A percentile compares a stretch with the other conserved stretches of the same genome.
Evolutionary conservation across 2,888 invertebrate species (phyloP).

Genomic region (Drosophila conformis): DNA sequence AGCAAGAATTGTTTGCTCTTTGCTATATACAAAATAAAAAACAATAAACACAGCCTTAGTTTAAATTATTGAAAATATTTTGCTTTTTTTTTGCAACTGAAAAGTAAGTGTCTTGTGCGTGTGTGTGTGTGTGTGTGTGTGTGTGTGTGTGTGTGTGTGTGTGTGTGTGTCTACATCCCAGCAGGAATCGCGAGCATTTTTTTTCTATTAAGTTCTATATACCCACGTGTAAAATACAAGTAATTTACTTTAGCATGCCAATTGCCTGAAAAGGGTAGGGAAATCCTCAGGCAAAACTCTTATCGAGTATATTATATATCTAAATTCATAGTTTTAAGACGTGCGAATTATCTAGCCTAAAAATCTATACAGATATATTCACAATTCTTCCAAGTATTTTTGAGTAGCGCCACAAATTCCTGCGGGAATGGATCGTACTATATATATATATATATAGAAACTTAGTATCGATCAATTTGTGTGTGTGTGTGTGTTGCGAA

Average conservation of each 20-base stretch:
- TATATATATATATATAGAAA: slow-evolving; percentile 1
- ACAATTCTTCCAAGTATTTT: not conserved
- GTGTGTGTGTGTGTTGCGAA: slow-evolving; percentile 49
- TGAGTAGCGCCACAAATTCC: slow-evolving; percentile 8
- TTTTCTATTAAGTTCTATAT: not conserved
- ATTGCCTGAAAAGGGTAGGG: not conserved
- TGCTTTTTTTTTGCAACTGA: slow-evolving; percentile 10
- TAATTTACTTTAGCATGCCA: not conserved
- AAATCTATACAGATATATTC: not conserved
- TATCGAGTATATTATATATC: not conserved
- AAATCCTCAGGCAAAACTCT: not conserved
- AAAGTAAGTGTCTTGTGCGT: slow-evolving; percentile 16
- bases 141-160: slow-evolving; percentile 14
- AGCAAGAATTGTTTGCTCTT: slow-evolving; percentile 30
- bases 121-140: slow-evolving; percentile 14
- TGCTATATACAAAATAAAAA: slow-evolving; percentile 50
- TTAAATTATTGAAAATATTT: slow-evolving; percentile 12
- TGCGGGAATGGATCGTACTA: slow-evolving; percentile 23
- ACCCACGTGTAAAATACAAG: not conserved
- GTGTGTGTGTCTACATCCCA: slow-evolving; percentile 21
- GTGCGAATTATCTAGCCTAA: not conserved
- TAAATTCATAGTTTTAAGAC: not conserved
- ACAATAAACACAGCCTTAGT: slow-evolving; percentile 45
- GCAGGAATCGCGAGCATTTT: slow-evolving; percentile 31
- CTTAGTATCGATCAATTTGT: slow-evolving; percentile 15